Evolutionary conservation across 2,888 invertebrate genomes (phyloP), one percentile per base, ranked within the genome.

Genomic region (Octodonta nipae): DNA sequence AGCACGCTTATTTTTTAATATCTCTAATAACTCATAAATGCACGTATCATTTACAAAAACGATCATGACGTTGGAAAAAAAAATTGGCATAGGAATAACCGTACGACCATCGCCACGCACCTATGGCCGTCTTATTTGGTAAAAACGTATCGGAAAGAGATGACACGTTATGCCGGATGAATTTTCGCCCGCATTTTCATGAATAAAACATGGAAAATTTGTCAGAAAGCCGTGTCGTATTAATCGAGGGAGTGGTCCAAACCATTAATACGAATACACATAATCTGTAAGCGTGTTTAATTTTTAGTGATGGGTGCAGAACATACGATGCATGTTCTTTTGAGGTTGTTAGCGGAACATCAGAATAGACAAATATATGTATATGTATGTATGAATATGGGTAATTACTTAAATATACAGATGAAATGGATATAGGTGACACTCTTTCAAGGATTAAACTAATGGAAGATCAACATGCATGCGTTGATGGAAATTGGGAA

Each of bases 151-250:
- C n/a, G n/a, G n/a, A n/a, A n/a, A n/a, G n/a, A n/a, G n/a, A n/a
- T n/a, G n/a, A n/a, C n/a, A n/a, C n/a, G n/a, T n/a, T n/a, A n/a
- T n/a, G n/a, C n/a, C n/a, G n/a, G n/a, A n/a, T n/a, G n/a, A n/a
- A n/a, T n/a, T n/a, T n/a, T n/a, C n/a, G n/a, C n/a, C n/a, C n/a
- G n/a, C n/a, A n/a, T n/a, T n/a, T n/a, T 29, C 28, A 44, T 44
- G 47, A 45, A 47, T 45, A 45, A 45, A 47, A 47, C 44, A 45
- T 44, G 42, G 33, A 41, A 43, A 44, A 47, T 47, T 47, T 47
- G 47, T 47, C 47, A 47, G 38, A 40, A 41, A 43, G 37, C 42
- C 42, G 41, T 47, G 45, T 47, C 40, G 43, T 41, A 44, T 42
- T 47, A 47, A 45, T 44, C 45, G 47, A 43, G 47, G 47, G 45